Base-by-base conservation (phyloP, 2,113 vertebrate species). In the Haemorhous mexicanus region DNA sequence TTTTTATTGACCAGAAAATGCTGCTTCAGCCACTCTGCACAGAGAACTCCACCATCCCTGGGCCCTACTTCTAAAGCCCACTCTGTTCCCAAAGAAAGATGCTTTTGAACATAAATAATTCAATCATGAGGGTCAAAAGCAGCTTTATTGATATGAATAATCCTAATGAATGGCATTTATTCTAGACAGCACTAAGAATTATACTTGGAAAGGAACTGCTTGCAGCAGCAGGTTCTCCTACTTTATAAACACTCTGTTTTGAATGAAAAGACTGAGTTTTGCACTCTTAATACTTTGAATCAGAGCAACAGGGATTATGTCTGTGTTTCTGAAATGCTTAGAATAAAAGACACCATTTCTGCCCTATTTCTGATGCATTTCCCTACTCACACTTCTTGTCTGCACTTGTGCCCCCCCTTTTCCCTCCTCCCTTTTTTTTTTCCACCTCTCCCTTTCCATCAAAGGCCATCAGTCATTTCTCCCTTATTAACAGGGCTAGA, bases 51-150 rank as follows among this genome's bases (percentile, higher is more conserved):
- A 80, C 39, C 43, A 92, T 58, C 30, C n/a, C 39, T 22, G 7
- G 47, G 64, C 39, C 80, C 62, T 84, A 72, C 44, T 89, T 96
- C 73, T 87, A 81, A 95, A 92, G 56, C 73, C 73, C 47, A 59
- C 85, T 83, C n/a, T 80, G 18, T 77, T 96, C 94, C 52, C 76
- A 90, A 74, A 89, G 89, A 95, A 90, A 94, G 79, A 72, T 7
- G 22, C 44, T 81, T 96, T 94, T 80, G 90, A 88, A 90, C 39
- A 93, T 91, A 93, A 94, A 91, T 91, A 89, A 93, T 91, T 95
- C 89, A 94, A 63, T 86, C 94, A 92, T 72, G 88, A 93, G 90
- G 56, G 47, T 93, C 82, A 95, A 94, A 95, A 90, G 64, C 68
- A 94, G 76, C 73, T 94, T 94, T 95, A 91, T 81, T 92, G 73